These are phyloP conservation scores for Stichodactyla helianthus DNA, from an alignment of 64 coral and sea anemone genomes.

Conservation along the genomic window DNA sequence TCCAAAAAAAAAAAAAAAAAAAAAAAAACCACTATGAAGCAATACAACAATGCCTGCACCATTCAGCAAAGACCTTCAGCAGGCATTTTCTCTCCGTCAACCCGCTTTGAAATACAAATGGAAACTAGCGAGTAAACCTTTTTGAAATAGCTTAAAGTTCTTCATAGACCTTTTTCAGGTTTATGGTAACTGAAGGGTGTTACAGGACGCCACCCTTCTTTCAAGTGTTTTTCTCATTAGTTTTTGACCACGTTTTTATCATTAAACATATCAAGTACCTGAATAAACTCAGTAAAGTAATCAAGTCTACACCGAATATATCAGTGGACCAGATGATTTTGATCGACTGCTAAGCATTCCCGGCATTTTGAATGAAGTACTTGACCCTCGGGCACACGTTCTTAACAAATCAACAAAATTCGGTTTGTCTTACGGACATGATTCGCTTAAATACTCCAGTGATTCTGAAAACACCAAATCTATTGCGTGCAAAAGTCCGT, in stretches of 20 bases:
- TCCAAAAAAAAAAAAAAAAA: no score
- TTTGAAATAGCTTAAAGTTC: no score
- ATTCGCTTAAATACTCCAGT: neutral
- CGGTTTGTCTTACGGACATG: neutral
- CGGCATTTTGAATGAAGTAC: slow-evolving; percentile 3
- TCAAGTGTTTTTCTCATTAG: neutral
- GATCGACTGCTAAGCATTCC: neutral
- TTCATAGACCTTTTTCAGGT: no score
- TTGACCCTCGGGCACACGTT: neutral
- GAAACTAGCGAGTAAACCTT: no score
- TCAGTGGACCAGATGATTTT: neutral
- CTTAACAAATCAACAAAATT: neutral
- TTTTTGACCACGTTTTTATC: neutral
- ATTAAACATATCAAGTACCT: neutral
- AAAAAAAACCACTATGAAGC: no score
- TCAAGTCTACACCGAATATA: neutral
- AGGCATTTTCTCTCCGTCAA: no score
- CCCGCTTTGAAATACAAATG: no score
- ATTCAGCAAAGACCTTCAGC: no score
- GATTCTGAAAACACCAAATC: neutral
- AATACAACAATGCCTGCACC: no score
- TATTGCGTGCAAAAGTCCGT: neutral
- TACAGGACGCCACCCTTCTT: neutral
- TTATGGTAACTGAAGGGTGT: neutral
- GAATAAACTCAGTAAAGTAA: neutral